Conservation (phyloP, 1,140 invertebrate genomes). For the Drosophila kohkoa region DNA sequence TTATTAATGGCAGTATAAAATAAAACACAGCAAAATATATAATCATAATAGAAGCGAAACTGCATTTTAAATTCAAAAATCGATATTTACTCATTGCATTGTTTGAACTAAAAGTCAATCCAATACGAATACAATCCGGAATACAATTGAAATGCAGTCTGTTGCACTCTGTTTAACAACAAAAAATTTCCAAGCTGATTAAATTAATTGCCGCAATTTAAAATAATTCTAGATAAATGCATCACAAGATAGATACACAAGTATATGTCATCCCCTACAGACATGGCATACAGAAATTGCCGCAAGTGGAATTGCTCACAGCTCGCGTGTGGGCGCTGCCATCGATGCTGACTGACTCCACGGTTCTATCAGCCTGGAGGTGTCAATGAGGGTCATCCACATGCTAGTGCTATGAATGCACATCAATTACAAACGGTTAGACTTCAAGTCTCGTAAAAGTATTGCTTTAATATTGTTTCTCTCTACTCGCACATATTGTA, state of each 20-base stretch:
- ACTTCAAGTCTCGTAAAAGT: neutral
- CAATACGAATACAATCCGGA: conserved; percentile 55
- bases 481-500: neutral
- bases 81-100: conserved; percentile 47
- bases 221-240: conserved; percentile 33
- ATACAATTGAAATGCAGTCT: conserved; percentile 61
- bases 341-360: conserved; percentile 25
- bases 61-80: conserved; percentile 72
- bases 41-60: conserved; percentile 10
- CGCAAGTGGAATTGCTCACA: conserved; percentile 25
- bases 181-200: conserved; percentile 58
- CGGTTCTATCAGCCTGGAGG: conserved; percentile 39
- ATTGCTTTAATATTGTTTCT: neutral
- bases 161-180: conserved; percentile 32
- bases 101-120: conserved; percentile 44
- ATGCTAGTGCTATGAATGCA: conserved; percentile 50
- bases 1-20: no score
- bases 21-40: neutral
- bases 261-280: conserved; percentile 26
- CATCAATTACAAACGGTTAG: conserved; percentile 63
- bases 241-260: conserved; percentile 4
- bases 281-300: conserved; percentile 24
- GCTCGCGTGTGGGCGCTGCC: conserved; percentile 71
- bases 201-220: conserved; percentile 75
- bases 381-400: conserved; percentile 66